phyloP scores from a whole-genome alignment of 2,888 invertebrate genomes.

The Conomelus anceps region DNA sequence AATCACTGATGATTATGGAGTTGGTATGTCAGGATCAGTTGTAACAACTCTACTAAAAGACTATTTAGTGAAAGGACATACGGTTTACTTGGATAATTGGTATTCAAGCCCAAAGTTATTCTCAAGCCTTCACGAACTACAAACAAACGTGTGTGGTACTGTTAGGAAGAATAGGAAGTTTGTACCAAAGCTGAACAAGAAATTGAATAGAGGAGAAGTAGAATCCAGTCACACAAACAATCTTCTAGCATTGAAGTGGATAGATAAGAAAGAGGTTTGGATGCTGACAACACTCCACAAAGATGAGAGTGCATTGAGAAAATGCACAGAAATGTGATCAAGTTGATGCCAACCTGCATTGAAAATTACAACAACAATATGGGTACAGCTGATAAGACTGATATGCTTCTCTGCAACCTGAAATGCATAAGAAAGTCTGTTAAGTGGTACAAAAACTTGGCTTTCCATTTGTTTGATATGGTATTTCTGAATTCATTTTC shows the following conservation, averaged over 20 bases:
- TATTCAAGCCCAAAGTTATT: not conserved
- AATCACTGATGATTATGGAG: too few relatives aligned
- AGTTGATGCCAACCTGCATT: not conserved
- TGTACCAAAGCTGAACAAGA: not conserved
- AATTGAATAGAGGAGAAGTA: not conserved
- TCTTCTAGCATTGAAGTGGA: too few relatives aligned
- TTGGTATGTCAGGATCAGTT: not conserved
- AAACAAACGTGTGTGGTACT: not conserved
- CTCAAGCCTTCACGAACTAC: not conserved
- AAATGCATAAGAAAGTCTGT: not conserved
- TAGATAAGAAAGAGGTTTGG: too few relatives aligned
- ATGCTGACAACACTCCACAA: not conserved
- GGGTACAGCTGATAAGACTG: not conserved
- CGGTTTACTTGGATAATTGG: not conserved
- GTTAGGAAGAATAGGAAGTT: not conserved
- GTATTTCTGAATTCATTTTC: not conserved
- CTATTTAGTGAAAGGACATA: not conserved
- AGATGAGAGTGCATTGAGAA: not conserved
- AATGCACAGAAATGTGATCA: not conserved
- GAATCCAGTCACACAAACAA: not conserved
- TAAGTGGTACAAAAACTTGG: not conserved
- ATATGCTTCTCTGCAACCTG: not conserved
- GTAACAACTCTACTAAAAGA: not conserved
- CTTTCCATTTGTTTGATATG: not conserved
- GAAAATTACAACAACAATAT: not conserved